These are phyloP conservation scores for Tetrax tetrax DNA, from an alignment of 2,113 vertebrate species.

Conservation along the genomic window DNA sequence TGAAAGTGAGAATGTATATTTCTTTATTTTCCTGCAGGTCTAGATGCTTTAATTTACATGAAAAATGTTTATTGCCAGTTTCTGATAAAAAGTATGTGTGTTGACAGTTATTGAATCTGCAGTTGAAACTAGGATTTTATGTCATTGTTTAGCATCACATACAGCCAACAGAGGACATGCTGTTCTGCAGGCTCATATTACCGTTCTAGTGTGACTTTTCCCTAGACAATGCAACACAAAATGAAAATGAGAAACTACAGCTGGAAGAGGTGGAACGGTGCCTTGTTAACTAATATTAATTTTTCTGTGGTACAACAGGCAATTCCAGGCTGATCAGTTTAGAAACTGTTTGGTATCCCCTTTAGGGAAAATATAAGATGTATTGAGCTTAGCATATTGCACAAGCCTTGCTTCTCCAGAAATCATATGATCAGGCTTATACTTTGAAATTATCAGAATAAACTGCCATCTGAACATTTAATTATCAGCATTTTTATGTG, in stretches of 20 bases:
- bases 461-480: background rate
- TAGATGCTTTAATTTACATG: background rate
- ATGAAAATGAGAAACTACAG: background rate
- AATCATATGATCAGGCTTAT: background rate
- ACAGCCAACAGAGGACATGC: background rate
- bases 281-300: background rate
- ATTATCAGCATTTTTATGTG: background rate
- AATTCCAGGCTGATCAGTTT: background rate
- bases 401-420: background rate
- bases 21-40: background rate
- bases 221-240: background rate
- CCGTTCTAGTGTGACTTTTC: background rate
- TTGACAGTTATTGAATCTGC: background rate
- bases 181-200: background rate
- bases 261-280: background rate
- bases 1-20: background rate
- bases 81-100: background rate
- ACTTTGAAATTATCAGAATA: background rate
- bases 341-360: background rate
- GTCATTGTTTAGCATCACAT: accelerated
- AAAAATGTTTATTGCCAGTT: background rate
- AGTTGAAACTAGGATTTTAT: background rate
- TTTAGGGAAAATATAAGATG: background rate
- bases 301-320: background rate
- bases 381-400: background rate